Evolutionary conservation across 2,797 vertebrate species (phyloP), one percentile per base, ranked within the genome.

Genomic region (Novumbra hubbsi): DNA sequence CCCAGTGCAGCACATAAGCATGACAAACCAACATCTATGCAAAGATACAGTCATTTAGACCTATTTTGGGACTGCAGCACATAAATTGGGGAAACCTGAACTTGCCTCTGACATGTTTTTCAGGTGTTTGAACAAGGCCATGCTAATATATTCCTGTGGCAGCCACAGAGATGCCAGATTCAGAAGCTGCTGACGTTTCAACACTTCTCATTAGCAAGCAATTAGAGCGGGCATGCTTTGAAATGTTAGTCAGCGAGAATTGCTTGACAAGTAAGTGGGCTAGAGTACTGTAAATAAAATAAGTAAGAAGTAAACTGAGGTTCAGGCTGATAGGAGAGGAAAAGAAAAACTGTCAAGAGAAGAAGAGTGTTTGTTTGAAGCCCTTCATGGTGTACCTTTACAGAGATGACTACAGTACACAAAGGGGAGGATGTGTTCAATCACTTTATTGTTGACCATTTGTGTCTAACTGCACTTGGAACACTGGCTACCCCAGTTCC

Each of bases 271-370:
- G 68, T 49, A 52, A 30, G 27, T 28, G 68, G 55, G 62, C 70
- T 74, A 27, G 41, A 17, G 71, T 68, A 78, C 80, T 81, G 78
- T 82, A 85, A 89, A 85, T 80, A 83, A 73, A 57, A 63, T 82
- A 85, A 89, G 84, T 80, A 83, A 73, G 63, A 63, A 76, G 24
- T 45, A 72, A 78, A 81, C 81, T 50, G 48, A 68, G 45, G 66
- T 12, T 63, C 60, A 65, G 70, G 68, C 7, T 63, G 64, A 65
- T 65, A 45, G 3, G 48, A 1, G 34, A 78, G 76, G 16, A 11
- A 64, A 73, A 4, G 38, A 76, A 21, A 21, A 52, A 41, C 60
- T 48, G 27, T 57, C 12, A 66, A 62, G 77, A 74, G 50, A 48
- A 65, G 62, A 30, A 48, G 27, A 34, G 24, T n/a, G 48, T 49